Conservation (phyloP, 2,888 invertebrate species). For the Oligia fasciuncula region DNA sequence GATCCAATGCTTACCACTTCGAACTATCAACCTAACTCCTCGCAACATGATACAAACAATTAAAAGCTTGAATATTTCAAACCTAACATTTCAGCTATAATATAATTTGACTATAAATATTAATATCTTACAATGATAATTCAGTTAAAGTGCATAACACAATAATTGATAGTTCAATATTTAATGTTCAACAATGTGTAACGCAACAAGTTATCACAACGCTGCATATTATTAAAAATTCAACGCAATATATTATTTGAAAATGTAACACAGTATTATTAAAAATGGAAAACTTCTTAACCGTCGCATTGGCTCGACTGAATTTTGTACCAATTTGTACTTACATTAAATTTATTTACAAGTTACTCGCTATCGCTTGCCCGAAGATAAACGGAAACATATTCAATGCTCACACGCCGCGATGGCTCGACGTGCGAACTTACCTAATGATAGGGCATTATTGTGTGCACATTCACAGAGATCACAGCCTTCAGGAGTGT, state of each 20-base stretch:
- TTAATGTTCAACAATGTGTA: constrained; percentile 56
- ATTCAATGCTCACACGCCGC: constrained; percentile 39
- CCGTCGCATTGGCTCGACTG: constrained; percentile 67
- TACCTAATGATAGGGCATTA: constrained; percentile 66
- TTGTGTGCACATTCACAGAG: constrained; percentile 63
- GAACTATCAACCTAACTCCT: constrained; percentile 26
- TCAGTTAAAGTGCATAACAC: constrained; percentile 45
- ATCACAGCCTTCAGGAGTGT: constrained; percentile 67
- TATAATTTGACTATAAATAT: constrained; percentile 60
- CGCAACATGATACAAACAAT: constrained; percentile 49
- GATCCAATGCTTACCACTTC: constrained; percentile 63
- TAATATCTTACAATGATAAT: constrained; percentile 46
- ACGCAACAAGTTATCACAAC: constrained; percentile 43
- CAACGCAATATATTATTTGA: constrained; percentile 53
- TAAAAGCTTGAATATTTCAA: constrained; percentile 47
- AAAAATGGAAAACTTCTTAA: constrained; percentile 38
- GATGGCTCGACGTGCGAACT: constrained; percentile 52
- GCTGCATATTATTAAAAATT: constrained; percentile 27
- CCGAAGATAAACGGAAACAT: constrained; percentile 66
- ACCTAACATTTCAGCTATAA: constrained; percentile 49
- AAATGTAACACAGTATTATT: constrained; percentile 52
- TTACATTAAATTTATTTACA: constrained; percentile 66
- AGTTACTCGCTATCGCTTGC: constrained; percentile 63
- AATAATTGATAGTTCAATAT: constrained; percentile 50
- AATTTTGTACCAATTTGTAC: constrained; percentile 66